Conservation (phyloP, 2,113 vertebrate genomes). For the Rhabdomys dilectus region DNA sequence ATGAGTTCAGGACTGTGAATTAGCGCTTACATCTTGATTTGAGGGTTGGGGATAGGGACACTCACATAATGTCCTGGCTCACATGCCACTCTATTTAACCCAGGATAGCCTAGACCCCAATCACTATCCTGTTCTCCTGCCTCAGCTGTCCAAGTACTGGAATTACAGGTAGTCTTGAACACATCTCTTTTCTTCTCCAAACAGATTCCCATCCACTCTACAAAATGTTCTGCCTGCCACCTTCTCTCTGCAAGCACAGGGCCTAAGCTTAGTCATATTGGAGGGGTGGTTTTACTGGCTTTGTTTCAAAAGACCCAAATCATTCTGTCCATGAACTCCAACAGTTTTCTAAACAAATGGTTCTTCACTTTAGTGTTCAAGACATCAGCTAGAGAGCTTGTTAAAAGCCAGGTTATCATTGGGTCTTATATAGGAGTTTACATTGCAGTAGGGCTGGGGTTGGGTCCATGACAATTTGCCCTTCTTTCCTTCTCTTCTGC, state of each 20-base stretch:
- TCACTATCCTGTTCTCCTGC: not conserved
- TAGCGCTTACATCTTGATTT: not conserved
- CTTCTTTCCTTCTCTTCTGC: not conserved
- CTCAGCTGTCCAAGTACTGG: not conserved
- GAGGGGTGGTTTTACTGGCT: not conserved
- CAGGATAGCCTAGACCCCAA: not conserved
- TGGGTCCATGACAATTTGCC: not conserved
- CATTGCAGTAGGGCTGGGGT: not conserved
- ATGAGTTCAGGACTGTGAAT: slow-evolving; percentile 9
- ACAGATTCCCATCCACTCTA: not conserved
- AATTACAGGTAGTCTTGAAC: not conserved
- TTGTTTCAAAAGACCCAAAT: not conserved
- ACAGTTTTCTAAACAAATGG: not conserved
- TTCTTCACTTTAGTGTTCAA: not conserved
- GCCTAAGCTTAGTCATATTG: not conserved
- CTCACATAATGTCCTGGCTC: not conserved
- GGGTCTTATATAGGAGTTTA: not conserved
- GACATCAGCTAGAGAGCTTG: not conserved
- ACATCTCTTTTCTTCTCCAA: not conserved
- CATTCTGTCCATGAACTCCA: not conserved
- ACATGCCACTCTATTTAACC: not conserved
- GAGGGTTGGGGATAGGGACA: not conserved
- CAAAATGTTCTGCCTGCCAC: not conserved
- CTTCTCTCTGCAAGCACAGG: not conserved
- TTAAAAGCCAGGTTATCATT: not conserved